Conservation (phyloP, 2,113 vertebrate species). For the Oncorhynchus nerka region DNA sequence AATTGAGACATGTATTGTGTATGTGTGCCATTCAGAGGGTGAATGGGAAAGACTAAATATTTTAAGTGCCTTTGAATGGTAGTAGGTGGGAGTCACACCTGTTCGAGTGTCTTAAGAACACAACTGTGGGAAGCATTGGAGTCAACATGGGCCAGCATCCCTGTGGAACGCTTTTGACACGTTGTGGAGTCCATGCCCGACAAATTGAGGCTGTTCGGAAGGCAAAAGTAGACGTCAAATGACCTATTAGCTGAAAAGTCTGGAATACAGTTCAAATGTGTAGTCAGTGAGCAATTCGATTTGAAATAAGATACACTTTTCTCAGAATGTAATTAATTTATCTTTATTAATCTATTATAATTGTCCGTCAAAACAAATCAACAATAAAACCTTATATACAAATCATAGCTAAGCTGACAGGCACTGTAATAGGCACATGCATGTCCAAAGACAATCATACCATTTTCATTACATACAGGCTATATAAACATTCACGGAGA, state of each 20-base stretch:
- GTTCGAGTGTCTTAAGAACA: too few relatives aligned
- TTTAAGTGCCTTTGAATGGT: too few relatives aligned
- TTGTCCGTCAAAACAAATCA: conserved; percentile 53
- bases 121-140: too few relatives aligned
- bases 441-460: conserved; percentile 58
- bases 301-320: conserved; percentile 8
- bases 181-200: too few relatives aligned
- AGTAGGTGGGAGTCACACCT: too few relatives aligned
- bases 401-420: conserved; percentile 72
- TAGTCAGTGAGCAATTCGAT: background rate
- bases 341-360: conserved; percentile 75
- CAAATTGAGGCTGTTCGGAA: too few relatives aligned
- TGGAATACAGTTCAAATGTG: background rate
- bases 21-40: too few relatives aligned
- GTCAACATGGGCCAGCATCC: too few relatives aligned
- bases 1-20: too few relatives aligned
- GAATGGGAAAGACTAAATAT: too few relatives aligned
- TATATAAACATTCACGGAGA: conserved; percentile 51
- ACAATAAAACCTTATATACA: conserved; percentile 82
- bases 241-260: background rate
- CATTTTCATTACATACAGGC: conserved; percentile 64
- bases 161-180: too few relatives aligned
- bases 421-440: conserved; percentile 73
- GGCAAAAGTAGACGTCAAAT: too few relatives aligned
- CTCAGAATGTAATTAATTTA: conserved; percentile 73